Evolutionary conservation across 2,113 vertebrate genomes (phyloP).

Genomic region (Leiothrix lutea): DNA sequence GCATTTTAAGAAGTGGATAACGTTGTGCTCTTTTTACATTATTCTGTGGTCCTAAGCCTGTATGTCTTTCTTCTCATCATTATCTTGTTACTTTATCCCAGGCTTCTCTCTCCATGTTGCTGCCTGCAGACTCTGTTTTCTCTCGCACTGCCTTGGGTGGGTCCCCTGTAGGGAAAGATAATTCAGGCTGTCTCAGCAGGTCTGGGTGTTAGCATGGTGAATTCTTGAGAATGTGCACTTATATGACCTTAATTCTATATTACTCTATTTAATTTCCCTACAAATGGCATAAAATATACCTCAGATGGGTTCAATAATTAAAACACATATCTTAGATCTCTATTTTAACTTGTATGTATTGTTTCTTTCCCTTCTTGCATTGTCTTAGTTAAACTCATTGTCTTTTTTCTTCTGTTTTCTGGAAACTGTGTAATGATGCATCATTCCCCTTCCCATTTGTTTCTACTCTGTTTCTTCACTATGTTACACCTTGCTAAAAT

Average conservation of each 20-base stretch:
- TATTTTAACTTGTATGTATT: neutral
- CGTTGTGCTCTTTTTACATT: neutral
- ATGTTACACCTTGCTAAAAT: neutral
- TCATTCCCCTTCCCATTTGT: neutral
- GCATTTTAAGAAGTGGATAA: neutral
- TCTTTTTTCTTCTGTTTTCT: neutral
- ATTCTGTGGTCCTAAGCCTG: neutral
- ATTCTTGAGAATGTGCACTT: neutral
- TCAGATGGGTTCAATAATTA: neutral
- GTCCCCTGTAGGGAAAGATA: neutral
- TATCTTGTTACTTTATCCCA: neutral
- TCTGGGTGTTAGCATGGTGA: neutral
- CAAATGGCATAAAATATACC: neutral
- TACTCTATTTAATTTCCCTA: neutral
- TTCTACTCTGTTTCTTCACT: neutral
- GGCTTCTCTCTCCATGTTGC: neutral
- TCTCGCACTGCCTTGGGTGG: neutral
- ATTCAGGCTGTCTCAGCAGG: neutral
- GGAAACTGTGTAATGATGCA: neutral
- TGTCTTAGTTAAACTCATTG: neutral
- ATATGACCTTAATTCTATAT: neutral
- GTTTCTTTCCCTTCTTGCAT: neutral
- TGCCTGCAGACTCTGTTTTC: neutral
- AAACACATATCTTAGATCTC: neutral
- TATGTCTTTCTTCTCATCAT: neutral